Evolutionary conservation across 1,140 invertebrate genomes (phyloP).

Genomic region (Nephotettix cincticeps): DNA sequence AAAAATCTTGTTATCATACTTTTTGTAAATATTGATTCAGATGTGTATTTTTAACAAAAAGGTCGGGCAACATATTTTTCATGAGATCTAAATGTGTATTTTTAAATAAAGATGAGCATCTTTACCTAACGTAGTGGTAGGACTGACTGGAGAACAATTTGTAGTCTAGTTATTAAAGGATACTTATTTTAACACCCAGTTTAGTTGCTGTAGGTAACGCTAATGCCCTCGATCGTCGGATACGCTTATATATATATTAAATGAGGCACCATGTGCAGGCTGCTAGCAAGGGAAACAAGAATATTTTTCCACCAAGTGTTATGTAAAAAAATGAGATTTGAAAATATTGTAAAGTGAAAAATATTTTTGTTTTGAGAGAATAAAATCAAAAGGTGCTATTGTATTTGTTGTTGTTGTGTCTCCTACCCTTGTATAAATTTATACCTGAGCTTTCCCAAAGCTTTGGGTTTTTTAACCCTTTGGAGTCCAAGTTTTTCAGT

Average conservation of each 20-base stretch:
- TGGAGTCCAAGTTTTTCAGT: too few relatives aligned
- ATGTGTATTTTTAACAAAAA: too few relatives aligned
- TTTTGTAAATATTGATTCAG: too few relatives aligned
- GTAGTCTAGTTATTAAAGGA: neutral
- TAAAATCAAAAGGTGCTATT: slow-evolving; percentile 22
- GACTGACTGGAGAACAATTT: neutral
- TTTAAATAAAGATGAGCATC: too few relatives aligned
- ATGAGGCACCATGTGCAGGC: too few relatives aligned
- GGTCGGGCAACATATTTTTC: too few relatives aligned
- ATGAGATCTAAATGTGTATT: too few relatives aligned
- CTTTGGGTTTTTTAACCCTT: too few relatives aligned
- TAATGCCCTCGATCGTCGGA: neutral
- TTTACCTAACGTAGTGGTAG: neutral
- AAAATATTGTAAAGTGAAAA: slow-evolving; percentile 1
- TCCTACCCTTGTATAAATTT: too few relatives aligned
- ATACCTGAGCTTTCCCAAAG: too few relatives aligned
- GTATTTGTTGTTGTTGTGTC: too few relatives aligned
- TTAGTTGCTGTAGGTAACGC: neutral
- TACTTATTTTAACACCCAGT: neutral
- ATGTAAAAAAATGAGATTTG: neutral
- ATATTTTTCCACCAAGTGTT: neutral
- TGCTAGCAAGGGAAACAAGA: neutral
- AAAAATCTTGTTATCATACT: too few relatives aligned
- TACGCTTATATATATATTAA: slow-evolving; percentile 4
- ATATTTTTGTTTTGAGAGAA: slow-evolving; percentile 21